Evolutionary conservation across 2,113 vertebrate genomes (phyloP), one percentile per base, ranked within the genome.

Genomic region (Synchiropus splendidus): DNA sequence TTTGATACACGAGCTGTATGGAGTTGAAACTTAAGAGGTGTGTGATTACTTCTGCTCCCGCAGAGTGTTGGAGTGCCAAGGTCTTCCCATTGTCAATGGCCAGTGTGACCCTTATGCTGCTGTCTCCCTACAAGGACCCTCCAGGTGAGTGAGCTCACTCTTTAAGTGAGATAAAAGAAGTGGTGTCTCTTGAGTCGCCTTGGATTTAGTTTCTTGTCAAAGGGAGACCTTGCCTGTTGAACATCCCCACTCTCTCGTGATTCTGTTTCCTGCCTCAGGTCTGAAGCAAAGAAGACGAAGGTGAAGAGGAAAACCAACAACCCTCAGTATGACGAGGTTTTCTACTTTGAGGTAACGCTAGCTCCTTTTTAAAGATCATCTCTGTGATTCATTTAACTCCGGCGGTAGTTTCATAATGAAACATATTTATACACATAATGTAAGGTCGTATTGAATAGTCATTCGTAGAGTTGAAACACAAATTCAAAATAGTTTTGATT

Each of bases 291-390:
- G 79, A 99, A 98, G 84, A 99, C 94, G 5, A 99, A 97, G 72
- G 92, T 93, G 62, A 95, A 91, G 57, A 89, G 90, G 82, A 95
- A 94, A 88, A 99, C 88, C 46, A 97, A 93, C 87, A 99, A 98
- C 54, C 95, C 95, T 17, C 94, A 98, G 73, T 99, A 93, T 61
- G 94, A 99, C 1, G 95, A 99, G 75, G 86, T 92, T 75, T 99
- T 99, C 81, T 99, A 92, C 74, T 99, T 99, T 64, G 94, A 99
- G 94, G 95, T 98, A 64, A 49, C 40, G 54, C 79, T 71, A 76
- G 37, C 13, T 6, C 1, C n/a, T 14, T 36, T 12, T 36, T 4
- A 8, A 27, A 3, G 18, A 2, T 27, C 12, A 9, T 18, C 18
- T 2, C 1, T 13, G 2, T 21, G 12, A 17, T 39, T 10, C 6